Evolutionary conservation across 1,140 invertebrate genomes (phyloP).

Genomic region (Pectinophora gossypiella): DNA sequence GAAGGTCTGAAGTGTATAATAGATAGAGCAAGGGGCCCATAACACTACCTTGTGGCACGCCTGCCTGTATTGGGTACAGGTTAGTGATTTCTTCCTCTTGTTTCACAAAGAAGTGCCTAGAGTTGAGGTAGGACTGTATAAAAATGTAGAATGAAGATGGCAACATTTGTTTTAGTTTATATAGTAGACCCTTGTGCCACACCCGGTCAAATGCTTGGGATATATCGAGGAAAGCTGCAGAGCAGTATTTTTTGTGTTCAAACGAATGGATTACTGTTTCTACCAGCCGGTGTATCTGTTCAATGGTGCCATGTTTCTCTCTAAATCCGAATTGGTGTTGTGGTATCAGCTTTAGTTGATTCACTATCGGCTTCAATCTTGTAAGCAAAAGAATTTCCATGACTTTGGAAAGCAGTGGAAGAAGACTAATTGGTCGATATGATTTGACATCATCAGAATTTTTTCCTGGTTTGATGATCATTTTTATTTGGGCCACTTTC

Average conservation of each 20-base stretch:
- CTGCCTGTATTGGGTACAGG: neutral
- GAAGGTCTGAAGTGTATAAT: neutral
- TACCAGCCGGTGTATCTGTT: neutral
- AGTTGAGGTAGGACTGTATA: neutral
- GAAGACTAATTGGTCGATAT: neutral
- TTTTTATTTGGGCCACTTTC: neutral
- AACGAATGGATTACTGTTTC: neutral
- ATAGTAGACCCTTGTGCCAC: neutral
- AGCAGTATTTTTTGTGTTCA: neutral
- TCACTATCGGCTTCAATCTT: neutral
- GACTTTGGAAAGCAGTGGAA: neutral
- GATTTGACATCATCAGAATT: neutral
- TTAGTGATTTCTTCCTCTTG: neutral
- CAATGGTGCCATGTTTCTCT: neutral
- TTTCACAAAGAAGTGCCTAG: neutral
- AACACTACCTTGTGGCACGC: neutral
- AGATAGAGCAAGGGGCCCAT: neutral
- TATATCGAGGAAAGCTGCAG: neutral
- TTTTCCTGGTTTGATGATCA: neutral
- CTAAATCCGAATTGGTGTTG: neutral
- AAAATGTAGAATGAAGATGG: neutral
- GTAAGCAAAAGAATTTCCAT: neutral
- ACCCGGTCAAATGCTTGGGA: neutral
- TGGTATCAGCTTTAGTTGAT: neutral
- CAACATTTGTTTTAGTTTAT: neutral